Conservation (phyloP, 2,797 vertebrate species). For the Acropternis orthonyx region DNA sequence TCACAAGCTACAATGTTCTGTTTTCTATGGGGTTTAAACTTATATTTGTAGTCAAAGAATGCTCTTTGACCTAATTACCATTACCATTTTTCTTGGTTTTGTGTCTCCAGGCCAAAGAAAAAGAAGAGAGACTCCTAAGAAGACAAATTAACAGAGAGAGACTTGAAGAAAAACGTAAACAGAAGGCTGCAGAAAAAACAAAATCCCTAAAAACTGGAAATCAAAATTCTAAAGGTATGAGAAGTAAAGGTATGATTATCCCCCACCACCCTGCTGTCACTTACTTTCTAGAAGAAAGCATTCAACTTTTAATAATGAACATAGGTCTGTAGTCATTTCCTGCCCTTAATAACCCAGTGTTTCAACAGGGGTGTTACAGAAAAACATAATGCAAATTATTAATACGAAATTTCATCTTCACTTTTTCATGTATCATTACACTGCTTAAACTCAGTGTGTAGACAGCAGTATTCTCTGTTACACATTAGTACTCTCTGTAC, state of each 20-base stretch:
- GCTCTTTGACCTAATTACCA: neutral
- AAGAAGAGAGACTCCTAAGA: constrained; percentile 94
- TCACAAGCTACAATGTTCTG: neutral
- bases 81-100: neutral
- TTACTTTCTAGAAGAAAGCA: neutral
- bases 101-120: constrained; percentile 90
- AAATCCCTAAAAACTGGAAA: constrained; percentile 76
- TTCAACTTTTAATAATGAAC: neutral
- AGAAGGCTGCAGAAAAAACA: constrained; percentile 86
- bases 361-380: neutral
- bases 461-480: neutral
- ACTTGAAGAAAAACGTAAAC: constrained; percentile 93
- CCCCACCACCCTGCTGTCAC: fast-evolving
- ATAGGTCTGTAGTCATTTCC: neutral
- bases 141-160: constrained; percentile 93
- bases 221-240: constrained; percentile 76
- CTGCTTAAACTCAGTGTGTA: neutral
- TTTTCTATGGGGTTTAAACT: neutral
- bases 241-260: neutral
- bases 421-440: neutral
- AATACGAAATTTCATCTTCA: neutral
- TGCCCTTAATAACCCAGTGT: neutral
- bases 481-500: neutral
- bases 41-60: neutral
- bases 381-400: neutral